A percentile compares a stretch with the other conserved stretches of the same genome.
Conservation (phyloP, 2,888 invertebrate species). For the Tyria jacobaeae region DNA sequence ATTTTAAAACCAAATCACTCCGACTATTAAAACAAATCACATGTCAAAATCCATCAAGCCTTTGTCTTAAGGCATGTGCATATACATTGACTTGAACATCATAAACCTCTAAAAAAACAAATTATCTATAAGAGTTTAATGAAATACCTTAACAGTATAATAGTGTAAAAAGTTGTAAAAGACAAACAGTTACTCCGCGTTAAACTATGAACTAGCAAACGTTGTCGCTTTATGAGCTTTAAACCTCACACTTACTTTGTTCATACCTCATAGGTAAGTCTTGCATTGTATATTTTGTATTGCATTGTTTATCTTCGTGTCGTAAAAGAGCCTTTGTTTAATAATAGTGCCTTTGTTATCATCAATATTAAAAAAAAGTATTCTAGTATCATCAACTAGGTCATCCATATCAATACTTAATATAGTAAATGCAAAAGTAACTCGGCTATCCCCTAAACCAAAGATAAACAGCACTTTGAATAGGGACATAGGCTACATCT, state of each 20-base stretch:
- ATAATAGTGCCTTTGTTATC: too few relatives aligned
- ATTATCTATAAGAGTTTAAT: slow-evolving; percentile 6
- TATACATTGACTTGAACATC: not conserved
- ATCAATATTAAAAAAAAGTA: too few relatives aligned
- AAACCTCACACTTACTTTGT: slow-evolving; percentile 28
- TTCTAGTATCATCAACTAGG: too few relatives aligned
- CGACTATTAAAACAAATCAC: too few relatives aligned
- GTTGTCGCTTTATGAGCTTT: slow-evolving; percentile 40
- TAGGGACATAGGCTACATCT: too few relatives aligned
- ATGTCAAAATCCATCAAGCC: too few relatives aligned
- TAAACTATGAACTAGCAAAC: slow-evolving; percentile 35
- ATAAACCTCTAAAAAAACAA: slow-evolving; percentile 4
- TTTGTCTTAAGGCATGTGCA: slow-evolving; percentile 6
- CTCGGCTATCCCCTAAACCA: too few relatives aligned
- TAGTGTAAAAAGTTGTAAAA: slow-evolving; percentile 33
- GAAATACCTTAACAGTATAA: slow-evolving; percentile 2
- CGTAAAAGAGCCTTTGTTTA: too few relatives aligned
- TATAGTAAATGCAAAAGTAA: too few relatives aligned
- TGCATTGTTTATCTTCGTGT: not conserved
- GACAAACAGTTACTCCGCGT: slow-evolving; percentile 28
- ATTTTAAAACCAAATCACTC: too few relatives aligned
- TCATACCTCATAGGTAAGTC: not conserved
- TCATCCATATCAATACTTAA: too few relatives aligned
- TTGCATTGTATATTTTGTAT: slow-evolving; percentile 6
- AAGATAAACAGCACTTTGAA: too few relatives aligned